Conservation (phyloP, 2,113 vertebrate species). For the Oryctolagus cuniculus region DNA sequence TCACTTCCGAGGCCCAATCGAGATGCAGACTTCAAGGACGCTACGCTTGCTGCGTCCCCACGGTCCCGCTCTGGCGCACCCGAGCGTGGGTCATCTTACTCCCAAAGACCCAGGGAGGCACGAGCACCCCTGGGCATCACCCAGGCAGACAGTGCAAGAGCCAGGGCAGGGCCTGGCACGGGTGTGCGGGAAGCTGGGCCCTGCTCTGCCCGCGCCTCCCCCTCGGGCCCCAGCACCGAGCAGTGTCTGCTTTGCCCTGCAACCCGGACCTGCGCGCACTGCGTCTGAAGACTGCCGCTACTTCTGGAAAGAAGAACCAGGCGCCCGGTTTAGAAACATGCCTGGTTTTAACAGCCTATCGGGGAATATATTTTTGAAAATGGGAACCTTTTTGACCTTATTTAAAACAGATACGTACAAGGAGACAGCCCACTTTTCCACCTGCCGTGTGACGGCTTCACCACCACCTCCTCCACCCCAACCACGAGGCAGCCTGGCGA, state of each 20-base stretch:
- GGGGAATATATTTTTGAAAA: not conserved
- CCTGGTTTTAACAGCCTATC: not conserved
- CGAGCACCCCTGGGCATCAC: no score
- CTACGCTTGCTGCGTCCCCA: not conserved
- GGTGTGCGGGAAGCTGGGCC: no score
- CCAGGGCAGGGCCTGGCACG: not conserved
- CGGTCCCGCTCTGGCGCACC: not conserved
- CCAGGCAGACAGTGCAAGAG: not conserved
- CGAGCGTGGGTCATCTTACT: not conserved
- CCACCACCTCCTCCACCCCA: accelerated
- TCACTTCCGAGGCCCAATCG: not conserved
- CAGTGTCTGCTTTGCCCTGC: not conserved
- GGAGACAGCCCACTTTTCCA: accelerated
- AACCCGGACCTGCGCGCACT: not conserved
- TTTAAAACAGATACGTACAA: not conserved
- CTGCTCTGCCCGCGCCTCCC: accelerated
- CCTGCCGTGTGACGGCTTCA: accelerated
- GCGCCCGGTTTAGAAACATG: not conserved
- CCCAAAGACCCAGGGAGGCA: not conserved
- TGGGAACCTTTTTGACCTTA: not conserved
- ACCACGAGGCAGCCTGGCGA: no score
- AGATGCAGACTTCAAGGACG: no score
- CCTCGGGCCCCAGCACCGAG: no score
- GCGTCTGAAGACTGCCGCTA: not conserved
- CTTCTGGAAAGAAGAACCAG: not conserved